Percentiles rank a stretch among this genome's conserved stretches.
Evolutionary conservation across 2,113 vertebrate species (phyloP).

Genomic region (Ctenodactylus gundi): DNA sequence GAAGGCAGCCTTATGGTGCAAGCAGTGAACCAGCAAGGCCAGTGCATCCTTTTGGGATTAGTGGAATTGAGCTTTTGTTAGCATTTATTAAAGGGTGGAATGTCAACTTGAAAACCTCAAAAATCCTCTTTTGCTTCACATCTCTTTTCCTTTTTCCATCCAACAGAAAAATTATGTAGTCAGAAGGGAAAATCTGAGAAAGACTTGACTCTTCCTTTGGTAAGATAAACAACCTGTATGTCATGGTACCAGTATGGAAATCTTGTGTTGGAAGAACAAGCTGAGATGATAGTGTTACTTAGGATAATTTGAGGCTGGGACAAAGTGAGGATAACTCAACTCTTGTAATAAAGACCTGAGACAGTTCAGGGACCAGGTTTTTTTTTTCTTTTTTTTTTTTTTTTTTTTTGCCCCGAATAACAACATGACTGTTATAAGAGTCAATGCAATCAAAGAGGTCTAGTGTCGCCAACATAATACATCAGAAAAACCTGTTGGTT

Average conservation of each 20-base stretch:
- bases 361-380: constrained; percentile 1
- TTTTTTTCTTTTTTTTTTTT: too few relatives aligned
- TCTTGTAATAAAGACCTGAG: background rate
- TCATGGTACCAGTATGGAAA: constrained; percentile 7
- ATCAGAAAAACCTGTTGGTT: background rate
- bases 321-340: background rate
- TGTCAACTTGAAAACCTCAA: constrained; percentile 57
- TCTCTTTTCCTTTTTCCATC: constrained; percentile 63
- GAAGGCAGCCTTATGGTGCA: constrained; percentile 12
- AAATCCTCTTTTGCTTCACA: constrained; percentile 35
- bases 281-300: background rate
- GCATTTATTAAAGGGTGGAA: constrained; percentile 59
- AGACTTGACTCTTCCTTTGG: constrained; percentile 38
- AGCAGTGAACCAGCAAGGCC: constrained; percentile 46
- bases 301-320: background rate
- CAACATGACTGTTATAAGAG: background rate
- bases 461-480: background rate
- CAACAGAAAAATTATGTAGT: constrained; percentile 53
- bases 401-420: background rate
- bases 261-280: constrained; percentile 28
- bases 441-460: background rate
- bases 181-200: constrained; percentile 62
- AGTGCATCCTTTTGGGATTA: constrained; percentile 59
- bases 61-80: constrained; percentile 62
- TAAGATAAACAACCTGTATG: constrained; percentile 51